Evolutionary conservation across 2,888 invertebrate genomes (phyloP), one percentile per base, ranked within the genome.

Genomic region (Cosmia pyralina): DNA sequence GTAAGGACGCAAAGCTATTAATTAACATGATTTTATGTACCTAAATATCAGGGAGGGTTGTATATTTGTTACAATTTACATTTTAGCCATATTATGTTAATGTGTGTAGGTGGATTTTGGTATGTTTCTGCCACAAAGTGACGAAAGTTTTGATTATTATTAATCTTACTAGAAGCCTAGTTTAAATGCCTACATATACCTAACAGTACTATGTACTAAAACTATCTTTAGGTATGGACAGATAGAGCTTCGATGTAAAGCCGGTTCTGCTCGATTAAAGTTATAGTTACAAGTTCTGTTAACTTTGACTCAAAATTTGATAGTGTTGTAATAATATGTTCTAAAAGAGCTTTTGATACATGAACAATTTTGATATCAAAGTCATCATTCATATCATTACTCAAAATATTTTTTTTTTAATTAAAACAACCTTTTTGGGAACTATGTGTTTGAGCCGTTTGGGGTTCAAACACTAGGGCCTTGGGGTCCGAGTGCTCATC

Each of bases 211-310:
- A n/a, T n/a, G n/a, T n/a, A 38, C 15, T 38, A 41, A 58, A 38
- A 75, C n/a, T 15, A 17, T 28, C 13, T 11, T 57, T 44, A 44
- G 13, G 11, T 53, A 22, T n/a, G n/a, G n/a, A n/a, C 38, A 28
- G n/a, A 58, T 7, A 1, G 13, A 59, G 44, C n/a, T 41, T 22
- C 41, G 46, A 11, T 34, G 38, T 52, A 22, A 57, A 79, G 19
- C 80, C 57, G 52, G 46, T 53, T 63, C 7, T 58, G 17, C 34
- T 73, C 19, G 34, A 79, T 62, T n/a, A 6, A 19, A 69, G 11
- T 52, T 75, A 4, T 19, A 38, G 73, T 50, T 41, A 34, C 38
- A 63, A 52, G 44, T 46, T 63, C 57, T 52, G 50, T 34, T 46
- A 58, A 58, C 63, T 79, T 58, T 19, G 41, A 48, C 8, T 13